Evolutionary conservation across 2,797 vertebrate genomes (phyloP), one percentile per base, ranked within the genome.

Genomic region (Loris lydekkerianus): DNA sequence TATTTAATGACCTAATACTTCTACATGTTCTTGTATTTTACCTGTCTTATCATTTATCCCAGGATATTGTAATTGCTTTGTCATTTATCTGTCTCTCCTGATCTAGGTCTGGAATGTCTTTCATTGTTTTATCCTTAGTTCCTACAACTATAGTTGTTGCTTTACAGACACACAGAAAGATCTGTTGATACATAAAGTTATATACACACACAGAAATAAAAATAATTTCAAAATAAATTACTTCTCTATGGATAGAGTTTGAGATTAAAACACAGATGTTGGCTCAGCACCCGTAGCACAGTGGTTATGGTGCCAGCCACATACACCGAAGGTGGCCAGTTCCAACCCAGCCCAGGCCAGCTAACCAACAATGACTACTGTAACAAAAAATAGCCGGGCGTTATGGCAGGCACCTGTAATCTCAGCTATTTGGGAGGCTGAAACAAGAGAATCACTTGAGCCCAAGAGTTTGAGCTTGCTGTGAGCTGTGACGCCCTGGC

Each of bases 191-290:
- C 37, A 53, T 2, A 8, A 85, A 84, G n/a, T 85, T 85, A 77
- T 5, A 34, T 2, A 81, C 4, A 40, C 21, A 61, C 23, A 69
- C 15, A 69, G 27, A 60, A 82, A 23, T 67, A 18, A 88, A 94
- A 81, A 76, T 29, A 10, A 91, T 70, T 81, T 89, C 81, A 21
- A 91, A 87, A 70, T 43, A 73, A 56, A 60, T 23, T 72, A 65
- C 80, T 70, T 76, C 65, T 87, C 1, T 87, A 43, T 49, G 14
- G 10, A 77, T 5, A 82, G 11, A 69, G 10, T 53, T 92, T 89
- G 58, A 85, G 49, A 77, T 46, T 91, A 88, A 93, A 93, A 72
- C 13, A 46, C 92, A 90, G 81, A 27, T 72, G 25, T 4, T 78
- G 25, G 56, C 15, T 58, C 13, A 14, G 49, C 49, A 3, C 49